Conservation (phyloP, 2,888 invertebrate species). For the Drosophila recens region DNA sequence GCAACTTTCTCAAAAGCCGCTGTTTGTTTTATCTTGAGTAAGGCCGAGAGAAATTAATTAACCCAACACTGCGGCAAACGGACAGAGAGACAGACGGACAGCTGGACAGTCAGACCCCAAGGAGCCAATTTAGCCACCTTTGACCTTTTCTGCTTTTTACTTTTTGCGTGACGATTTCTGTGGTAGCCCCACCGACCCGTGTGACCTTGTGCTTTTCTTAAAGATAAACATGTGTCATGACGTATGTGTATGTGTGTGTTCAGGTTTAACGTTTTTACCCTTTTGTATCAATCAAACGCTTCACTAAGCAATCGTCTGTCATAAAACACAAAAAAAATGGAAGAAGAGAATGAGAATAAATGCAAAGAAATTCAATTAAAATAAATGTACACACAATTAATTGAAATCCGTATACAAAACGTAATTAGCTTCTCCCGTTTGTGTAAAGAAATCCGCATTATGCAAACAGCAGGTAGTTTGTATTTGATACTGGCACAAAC, state of each 20-base stretch:
- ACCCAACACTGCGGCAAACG: constrained; percentile 41
- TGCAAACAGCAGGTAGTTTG: constrained; percentile 45
- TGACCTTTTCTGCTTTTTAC: constrained; percentile 63
- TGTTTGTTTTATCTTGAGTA: constrained; percentile 36
- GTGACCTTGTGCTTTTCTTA: constrained; percentile 61
- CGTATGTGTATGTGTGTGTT: constrained; percentile 11
- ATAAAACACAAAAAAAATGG: constrained; percentile 2
- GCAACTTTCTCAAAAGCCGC: constrained; percentile 54
- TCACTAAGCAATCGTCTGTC: constrained; percentile 43
- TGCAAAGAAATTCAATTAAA: constrained; percentile 71
- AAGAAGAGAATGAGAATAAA: background rate
- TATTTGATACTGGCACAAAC: constrained; percentile 30
- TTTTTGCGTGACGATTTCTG: constrained; percentile 23
- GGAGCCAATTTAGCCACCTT: constrained; percentile 53
- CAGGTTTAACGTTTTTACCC: constrained; percentile 20
- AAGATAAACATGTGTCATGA: constrained; percentile 66
- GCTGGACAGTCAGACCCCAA: constrained; percentile 35
- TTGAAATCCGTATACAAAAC: constrained; percentile 63
- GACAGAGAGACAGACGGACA: constrained; percentile 15
- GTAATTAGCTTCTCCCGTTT: constrained; percentile 51
- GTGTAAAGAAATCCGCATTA: constrained; percentile 38
- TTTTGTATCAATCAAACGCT: constrained; percentile 67
- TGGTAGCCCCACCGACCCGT: constrained; percentile 20
- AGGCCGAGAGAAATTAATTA: constrained; percentile 72
- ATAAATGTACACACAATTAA: constrained; percentile 68